Evolutionary conservation across 2,113 vertebrate species (phyloP), one percentile per base, ranked within the genome.

Genomic region (Glaucidium brasilianum): DNA sequence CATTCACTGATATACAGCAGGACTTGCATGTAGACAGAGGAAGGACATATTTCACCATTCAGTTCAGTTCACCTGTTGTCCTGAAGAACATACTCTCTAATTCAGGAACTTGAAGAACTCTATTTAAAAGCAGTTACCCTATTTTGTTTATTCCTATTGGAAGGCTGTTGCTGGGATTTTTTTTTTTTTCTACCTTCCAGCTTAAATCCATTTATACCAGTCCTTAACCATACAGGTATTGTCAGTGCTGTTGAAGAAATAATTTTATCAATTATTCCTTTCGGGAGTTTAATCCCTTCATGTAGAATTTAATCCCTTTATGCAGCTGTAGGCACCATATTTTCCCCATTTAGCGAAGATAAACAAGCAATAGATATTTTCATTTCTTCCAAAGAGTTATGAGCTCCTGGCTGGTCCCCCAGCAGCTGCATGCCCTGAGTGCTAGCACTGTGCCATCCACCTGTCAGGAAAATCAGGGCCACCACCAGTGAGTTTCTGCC

Each of bases 401-500:
- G 29, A 71, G 39, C n/a, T 85, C 34, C n/a, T 41, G 32, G 17
- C 20, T 63, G 29, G 27, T 75, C 5, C 17, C 20, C 26, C n/a
- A 84, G 32, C 41, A 79, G 22, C 41, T 3, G 1, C 0, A 0
- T 43, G 26, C 10, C 49, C 50, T 41, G 16, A 50, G 26, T 67
- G 56, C 15, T 37, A 66, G 17, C 8, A 15, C 37, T 14, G 32
- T 50, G n/a, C 19, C 56, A 92, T 14, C 12, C 4, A 2, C 16
- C 18, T 12, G 0, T 1, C 2, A 1, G 27, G 27, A 12, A 69
- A 5, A 43, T 77, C 75, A 73, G 67, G 35, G 41, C 39, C 67
- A 53, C 34, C 3, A 0, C 9, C 30, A 58, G 32, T 7, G 30
- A 3, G 0, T 26, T 87, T 85, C 60, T 92, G 32, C 26, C 43